Base-by-base conservation (phyloP, 2,888 invertebrate genomes). In the Oasisia sp. region DNA sequence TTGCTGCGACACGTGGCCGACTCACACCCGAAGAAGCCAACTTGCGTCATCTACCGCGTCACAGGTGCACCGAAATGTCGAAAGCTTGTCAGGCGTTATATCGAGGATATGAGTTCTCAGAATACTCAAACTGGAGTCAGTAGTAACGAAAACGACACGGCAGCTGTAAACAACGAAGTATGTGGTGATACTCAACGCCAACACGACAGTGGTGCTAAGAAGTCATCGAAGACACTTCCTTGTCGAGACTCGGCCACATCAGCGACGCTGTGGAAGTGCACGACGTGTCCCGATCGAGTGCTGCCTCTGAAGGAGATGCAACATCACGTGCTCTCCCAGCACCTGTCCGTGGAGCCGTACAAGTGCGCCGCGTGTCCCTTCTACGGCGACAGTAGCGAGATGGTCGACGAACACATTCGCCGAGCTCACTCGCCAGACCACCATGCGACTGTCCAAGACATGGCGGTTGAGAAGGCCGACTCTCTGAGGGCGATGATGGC, bases 11-110 rank as follows among this genome's bases (percentile, higher is more conserved):
- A 91, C n/a, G 50, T 91, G 27, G n/a, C 90, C 11, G 44, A 91
- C 45, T 45, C 91, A 89, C 93, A 93, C 74, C 74, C 74, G 74
- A 74, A 74, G 74, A 74, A 27, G n/a, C 27, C 74, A n/a, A n/a
- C 74, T 19, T 74, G 74, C 7, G 74, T 74, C 74, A 74, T 74
- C 74, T 74, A 74, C n/a, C 74, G 74, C 74, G 74, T 74, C 27
- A 74, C 74, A 27, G n/a, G 74, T 74, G 19, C 74, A 74, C 74
- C 74, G 19, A 19, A n/a, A 27, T 74, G 74, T 74, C 19, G 74
- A n/a, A 74, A 74, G 74, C 74, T 19, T 5, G 74, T 74, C 74
- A n/a, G 74, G 74, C 27, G 74, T 74, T 74, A 74, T 74, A 74
- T 74, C 27, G 74, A 27, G 27, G 74, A 74, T 19, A 19, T 7